These are phyloP conservation scores for Sebastiscus albofasciatus DNA, from an alignment of 2,797 vertebrate genomes.

Conservation along the genomic window DNA sequence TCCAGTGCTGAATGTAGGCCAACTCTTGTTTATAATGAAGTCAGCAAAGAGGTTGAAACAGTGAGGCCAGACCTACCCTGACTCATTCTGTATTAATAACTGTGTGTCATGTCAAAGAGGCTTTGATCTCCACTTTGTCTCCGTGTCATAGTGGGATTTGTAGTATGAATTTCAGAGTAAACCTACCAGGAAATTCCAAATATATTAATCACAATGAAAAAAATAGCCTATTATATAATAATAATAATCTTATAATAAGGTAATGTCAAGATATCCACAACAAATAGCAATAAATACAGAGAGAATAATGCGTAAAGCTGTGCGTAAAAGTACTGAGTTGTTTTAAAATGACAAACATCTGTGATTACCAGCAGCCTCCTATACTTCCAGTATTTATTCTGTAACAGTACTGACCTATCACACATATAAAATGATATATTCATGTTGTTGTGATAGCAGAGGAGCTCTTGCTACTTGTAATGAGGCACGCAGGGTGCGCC, in stretches of 20 bases:
- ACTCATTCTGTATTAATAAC: slow-evolving; percentile 71
- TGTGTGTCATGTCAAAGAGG: slow-evolving; percentile 47
- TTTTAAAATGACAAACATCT: background rate
- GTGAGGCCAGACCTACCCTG: slow-evolving; percentile 36
- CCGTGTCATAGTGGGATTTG: background rate
- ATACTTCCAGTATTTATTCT: background rate
- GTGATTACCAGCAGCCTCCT: background rate
- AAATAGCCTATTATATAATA: background rate
- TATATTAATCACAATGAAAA: background rate
- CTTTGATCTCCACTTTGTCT: slow-evolving; percentile 48
- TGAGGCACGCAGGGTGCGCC: slow-evolving; percentile 53
- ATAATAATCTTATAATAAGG: too few relatives aligned
- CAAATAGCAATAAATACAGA: background rate
- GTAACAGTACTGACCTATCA: background rate
- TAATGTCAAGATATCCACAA: background rate
- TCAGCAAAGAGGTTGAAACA: slow-evolving; percentile 46
- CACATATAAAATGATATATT: background rate
- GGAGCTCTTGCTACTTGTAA: slow-evolving; percentile 23
- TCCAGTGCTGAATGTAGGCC: slow-evolving; percentile 4
- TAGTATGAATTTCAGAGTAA: slow-evolving; percentile 18
- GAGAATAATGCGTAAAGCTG: background rate
- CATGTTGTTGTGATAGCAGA: slow-evolving; percentile 19
- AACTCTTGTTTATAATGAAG: slow-evolving; percentile 40
- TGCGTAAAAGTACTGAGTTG: slow-evolving; percentile 34
- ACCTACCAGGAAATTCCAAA: background rate